phyloP scores from a whole-genome alignment of 2,113 vertebrate genomes.

The Chaenocephalus aceratus region DNA sequence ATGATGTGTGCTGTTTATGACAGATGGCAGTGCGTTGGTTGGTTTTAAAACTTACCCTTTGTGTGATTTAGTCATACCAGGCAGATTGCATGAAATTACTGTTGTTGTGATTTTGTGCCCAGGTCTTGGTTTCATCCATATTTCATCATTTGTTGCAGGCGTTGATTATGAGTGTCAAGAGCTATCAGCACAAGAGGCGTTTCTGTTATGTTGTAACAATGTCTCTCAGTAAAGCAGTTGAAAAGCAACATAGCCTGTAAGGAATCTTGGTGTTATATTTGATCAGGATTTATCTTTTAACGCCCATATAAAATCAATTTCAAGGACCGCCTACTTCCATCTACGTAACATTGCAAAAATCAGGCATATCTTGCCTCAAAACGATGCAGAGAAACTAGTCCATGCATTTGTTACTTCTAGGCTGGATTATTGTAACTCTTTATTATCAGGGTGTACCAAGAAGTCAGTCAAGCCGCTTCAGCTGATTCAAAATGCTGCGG shows the following conservation, averaged over 20 bases:
- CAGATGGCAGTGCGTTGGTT: conserved; percentile 61
- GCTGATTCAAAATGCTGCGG: too few species aligned
- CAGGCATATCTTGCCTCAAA: too few species aligned
- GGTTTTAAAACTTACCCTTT: conserved; percentile 47
- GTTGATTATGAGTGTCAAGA: neutral
- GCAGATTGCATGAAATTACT: conserved; percentile 20
- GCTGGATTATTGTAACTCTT: too few species aligned
- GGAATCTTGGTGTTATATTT: too few species aligned
- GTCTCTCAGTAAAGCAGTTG: neutral
- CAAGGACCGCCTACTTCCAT: too few species aligned
- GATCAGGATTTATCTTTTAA: too few species aligned
- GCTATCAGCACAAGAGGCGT: neutral
- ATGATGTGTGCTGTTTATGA: conserved; percentile 37
- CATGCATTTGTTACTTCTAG: too few species aligned
- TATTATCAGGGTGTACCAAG: too few species aligned
- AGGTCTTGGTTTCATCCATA: conserved; percentile 7
- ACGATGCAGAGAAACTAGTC: too few species aligned
- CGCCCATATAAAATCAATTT: too few species aligned
- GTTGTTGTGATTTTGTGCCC: neutral
- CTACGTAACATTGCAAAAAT: too few species aligned
- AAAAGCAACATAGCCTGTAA: conserved; percentile 19
- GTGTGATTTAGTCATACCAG: conserved; percentile 41
- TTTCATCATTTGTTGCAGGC: conserved; percentile 40
- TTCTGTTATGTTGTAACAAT: neutral
- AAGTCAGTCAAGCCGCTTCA: too few species aligned